These are phyloP conservation scores for Silvanus unidentatus DNA, from an alignment of 2,888 invertebrate genomes.

Conservation along the genomic window DNA sequence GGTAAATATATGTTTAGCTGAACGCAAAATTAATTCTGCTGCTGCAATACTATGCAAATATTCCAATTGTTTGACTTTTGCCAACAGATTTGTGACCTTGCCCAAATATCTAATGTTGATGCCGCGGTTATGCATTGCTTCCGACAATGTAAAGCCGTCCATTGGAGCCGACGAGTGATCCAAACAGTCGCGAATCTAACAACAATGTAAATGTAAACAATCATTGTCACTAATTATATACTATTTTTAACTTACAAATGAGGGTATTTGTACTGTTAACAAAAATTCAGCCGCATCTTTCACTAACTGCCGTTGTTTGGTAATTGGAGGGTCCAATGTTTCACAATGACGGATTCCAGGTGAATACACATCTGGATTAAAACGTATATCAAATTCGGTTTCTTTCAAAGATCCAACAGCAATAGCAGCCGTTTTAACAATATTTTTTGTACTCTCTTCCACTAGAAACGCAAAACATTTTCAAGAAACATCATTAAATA, in stretches of 20 bases:
- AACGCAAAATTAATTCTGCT: slow-evolving; percentile 81
- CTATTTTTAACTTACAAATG: slow-evolving; percentile 81
- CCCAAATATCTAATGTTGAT: slow-evolving; percentile 97
- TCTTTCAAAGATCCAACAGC: slow-evolving; percentile 93
- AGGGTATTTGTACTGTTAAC: slow-evolving; percentile 88
- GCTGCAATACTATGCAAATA: slow-evolving; percentile 88
- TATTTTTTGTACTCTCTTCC: slow-evolving; percentile 81
- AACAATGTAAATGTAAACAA: too few species aligned
- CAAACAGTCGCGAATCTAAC: slow-evolving; percentile 78
- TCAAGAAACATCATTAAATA: not conserved
- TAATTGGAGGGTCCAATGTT: slow-evolving; percentile 60
- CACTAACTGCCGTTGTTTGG: slow-evolving; percentile 82
- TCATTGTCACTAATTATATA: too few species aligned
- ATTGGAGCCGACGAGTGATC: slow-evolving; percentile 91
- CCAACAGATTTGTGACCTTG: slow-evolving; percentile 75
- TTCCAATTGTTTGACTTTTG: slow-evolving; percentile 71
- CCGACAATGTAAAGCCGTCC: slow-evolving; percentile 89
- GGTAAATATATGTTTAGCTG: slow-evolving; percentile 92
- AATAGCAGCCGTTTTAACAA: slow-evolving; percentile 81
- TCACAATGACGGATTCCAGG: slow-evolving; percentile 84
- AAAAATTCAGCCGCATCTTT: slow-evolving; percentile 95
- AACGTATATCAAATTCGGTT: slow-evolving; percentile 92
- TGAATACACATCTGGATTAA: slow-evolving; percentile 98
- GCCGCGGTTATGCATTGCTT: slow-evolving; percentile 90
- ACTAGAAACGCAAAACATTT: slow-evolving; percentile 46